Percentiles rank a stretch among this genome's conserved stretches.
Conservation (phyloP, 37 sponge, comb jelly and placozoan species). For the Cliona cf. orientalis region DNA sequence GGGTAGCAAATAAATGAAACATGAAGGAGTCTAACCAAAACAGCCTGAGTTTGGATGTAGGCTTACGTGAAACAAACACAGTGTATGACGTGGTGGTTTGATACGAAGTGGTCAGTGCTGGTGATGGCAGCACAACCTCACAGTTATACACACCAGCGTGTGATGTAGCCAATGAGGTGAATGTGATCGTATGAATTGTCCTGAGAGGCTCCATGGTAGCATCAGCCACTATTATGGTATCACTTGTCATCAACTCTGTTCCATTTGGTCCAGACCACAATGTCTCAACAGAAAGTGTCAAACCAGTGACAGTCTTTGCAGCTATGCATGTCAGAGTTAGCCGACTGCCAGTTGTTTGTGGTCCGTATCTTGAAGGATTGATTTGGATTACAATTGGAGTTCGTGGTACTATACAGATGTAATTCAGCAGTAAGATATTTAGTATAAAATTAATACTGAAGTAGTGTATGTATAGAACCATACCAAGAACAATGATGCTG, state of each 20-base stretch:
- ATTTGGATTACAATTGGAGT: conserved; percentile 1
- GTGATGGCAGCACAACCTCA: background rate
- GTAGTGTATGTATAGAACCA: background rate
- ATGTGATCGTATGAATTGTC: background rate
- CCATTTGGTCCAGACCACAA: conserved; percentile 11
- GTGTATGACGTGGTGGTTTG: background rate
- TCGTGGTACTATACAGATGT: conserved; percentile 1
- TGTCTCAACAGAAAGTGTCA: background rate
- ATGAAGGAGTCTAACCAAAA: too few relatives aligned
- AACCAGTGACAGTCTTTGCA: background rate
- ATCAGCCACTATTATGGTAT: background rate
- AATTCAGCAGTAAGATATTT: background rate
- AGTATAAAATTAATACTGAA: too few relatives aligned
- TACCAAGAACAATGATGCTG: conserved; percentile 17
- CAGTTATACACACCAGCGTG: conserved; percentile 15
- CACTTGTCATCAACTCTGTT: background rate
- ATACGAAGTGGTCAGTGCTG: conserved; percentile 5
- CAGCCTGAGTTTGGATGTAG: too few relatives aligned
- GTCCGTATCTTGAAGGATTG: background rate
- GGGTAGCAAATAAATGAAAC: too few relatives aligned
- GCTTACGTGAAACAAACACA: background rate
- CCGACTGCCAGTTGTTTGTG: background rate
- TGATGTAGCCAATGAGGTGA: background rate
- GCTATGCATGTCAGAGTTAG: conserved; percentile 9
- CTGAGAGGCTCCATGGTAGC: background rate